Conservation (phyloP, 2,113 vertebrate species). For the Rynchops niger region DNA sequence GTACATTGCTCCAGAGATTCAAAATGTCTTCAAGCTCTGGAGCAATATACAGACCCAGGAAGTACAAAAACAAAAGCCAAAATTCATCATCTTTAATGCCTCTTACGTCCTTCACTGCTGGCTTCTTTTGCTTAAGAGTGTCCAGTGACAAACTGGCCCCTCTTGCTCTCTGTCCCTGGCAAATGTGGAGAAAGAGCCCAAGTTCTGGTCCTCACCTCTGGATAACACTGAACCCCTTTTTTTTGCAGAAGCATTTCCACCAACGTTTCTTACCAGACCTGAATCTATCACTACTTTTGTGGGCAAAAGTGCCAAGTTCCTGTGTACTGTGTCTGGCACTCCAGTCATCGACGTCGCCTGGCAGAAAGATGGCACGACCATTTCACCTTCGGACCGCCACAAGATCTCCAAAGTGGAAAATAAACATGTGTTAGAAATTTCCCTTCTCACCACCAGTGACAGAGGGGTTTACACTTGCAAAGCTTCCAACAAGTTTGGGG, state of each 20-base stretch:
- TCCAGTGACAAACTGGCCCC: not conserved
- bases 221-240: slow-evolving; percentile 73
- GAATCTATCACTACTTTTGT: slow-evolving; percentile 91
- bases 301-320: slow-evolving; percentile 89
- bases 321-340: slow-evolving; percentile 90
- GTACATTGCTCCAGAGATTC: not conserved
- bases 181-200: not conserved
- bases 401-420: slow-evolving; percentile 86
- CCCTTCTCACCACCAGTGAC: slow-evolving; percentile 80
- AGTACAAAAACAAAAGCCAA: not conserved
- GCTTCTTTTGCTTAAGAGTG: not conserved
- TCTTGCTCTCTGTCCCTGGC: slow-evolving; percentile 14
- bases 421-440: slow-evolving; percentile 88
- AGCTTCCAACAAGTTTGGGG: slow-evolving; percentile 93
- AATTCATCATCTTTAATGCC: not conserved
- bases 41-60: not conserved
- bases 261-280: slow-evolving; percentile 92
- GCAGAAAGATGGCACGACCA: slow-evolving; percentile 90
- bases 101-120: not conserved
- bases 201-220: not conserved
- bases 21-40: not conserved
- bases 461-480: slow-evolving; percentile 93
- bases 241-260: slow-evolving; percentile 95
- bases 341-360: slow-evolving; percentile 89
- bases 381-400: slow-evolving; percentile 81